Evolutionary conservation across 2,113 vertebrate species (phyloP), one percentile per base, ranked within the genome.

Genomic region (Vulpes ferrilata): DNA sequence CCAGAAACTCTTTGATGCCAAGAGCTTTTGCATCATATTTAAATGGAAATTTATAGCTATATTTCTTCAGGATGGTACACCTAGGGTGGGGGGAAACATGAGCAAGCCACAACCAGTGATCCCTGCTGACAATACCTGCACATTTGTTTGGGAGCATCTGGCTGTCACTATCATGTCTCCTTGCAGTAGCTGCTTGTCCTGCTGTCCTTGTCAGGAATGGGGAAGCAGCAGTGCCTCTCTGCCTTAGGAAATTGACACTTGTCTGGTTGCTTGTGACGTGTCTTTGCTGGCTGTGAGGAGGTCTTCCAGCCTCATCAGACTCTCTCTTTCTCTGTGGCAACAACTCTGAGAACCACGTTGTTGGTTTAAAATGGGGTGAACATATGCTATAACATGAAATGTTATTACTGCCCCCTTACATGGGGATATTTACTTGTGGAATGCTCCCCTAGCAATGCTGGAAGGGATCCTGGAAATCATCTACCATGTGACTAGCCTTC

Each of bases 111-210:
- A 73, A 43, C 22, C 11, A 12, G 73, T 0, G 11, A 19, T n/a
- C 32, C 17, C 19, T 22, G n/a, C 10, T 62, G 25, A 7, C n/a
- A 10, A 12, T 2, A 4, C 25, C 23, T 55, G 32, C n/a, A 27
- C 48, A 20, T 4, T 4, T 67, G 20, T 32, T 7, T 3, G 10
- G 59, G 35, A 76, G 57, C 35, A 9, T 9, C n/a, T 10, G 53
- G 38, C 13, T 38, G 32, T 32, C 2, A 1, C 23, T 2, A 10
- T 25, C 2, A 8, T 13, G 0, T 3, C 7, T 43, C 25, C 11
- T 19, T 60, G n/a, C 8, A 10, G 7, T 9, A 62, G 23, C 25
- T 7, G n/a, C 35, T 19, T 23, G 38, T 35, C 27, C 20, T 43
- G 55, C 12, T 1, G 11, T 7, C 12, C 27, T 30, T 16, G 3